phyloP scores from a whole-genome alignment of 2,888 invertebrate species.

The Tromatobia lineatoria region DNA sequence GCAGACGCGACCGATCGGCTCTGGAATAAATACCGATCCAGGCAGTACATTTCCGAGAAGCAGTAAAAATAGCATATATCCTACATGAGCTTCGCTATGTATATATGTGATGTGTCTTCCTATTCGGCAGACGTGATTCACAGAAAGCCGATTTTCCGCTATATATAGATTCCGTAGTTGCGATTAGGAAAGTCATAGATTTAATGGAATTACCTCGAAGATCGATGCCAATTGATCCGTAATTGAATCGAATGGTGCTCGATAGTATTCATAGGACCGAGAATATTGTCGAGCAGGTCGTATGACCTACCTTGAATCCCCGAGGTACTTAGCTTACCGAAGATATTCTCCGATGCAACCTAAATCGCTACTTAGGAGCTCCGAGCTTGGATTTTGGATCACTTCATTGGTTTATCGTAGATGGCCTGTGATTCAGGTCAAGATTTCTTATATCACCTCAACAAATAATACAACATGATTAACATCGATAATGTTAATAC shows the following conservation, averaged over 20 bases:
- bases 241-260: slow-evolving; percentile 41
- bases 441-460: background rate
- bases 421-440: background rate
- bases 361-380: slow-evolving; percentile 11
- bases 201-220: slow-evolving; percentile 25
- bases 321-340: background rate
- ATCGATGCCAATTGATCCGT: slow-evolving; percentile 55
- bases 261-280: slow-evolving; percentile 37
- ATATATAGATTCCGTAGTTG: slow-evolving; percentile 24
- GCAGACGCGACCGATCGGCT: slow-evolving; percentile 24
- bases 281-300: background rate
- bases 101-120: background rate
- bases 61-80: background rate
- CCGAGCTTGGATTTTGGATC: background rate
- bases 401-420: background rate
- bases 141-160: slow-evolving; percentile 43
- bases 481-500: background rate
- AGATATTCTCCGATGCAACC: slow-evolving; percentile 8
- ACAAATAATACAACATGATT: background rate
- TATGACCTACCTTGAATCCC: slow-evolving; percentile 12
- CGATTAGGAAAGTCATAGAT: slow-evolving; percentile 47
- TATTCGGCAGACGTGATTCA: slow-evolving; percentile 21
- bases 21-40: slow-evolving; percentile 28
- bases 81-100: slow-evolving; percentile 9
- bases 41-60: slow-evolving; percentile 23